phyloP scores from a whole-genome alignment of 1,140 invertebrate genomes.

The Pseudachorutes palmiensis region DNA sequence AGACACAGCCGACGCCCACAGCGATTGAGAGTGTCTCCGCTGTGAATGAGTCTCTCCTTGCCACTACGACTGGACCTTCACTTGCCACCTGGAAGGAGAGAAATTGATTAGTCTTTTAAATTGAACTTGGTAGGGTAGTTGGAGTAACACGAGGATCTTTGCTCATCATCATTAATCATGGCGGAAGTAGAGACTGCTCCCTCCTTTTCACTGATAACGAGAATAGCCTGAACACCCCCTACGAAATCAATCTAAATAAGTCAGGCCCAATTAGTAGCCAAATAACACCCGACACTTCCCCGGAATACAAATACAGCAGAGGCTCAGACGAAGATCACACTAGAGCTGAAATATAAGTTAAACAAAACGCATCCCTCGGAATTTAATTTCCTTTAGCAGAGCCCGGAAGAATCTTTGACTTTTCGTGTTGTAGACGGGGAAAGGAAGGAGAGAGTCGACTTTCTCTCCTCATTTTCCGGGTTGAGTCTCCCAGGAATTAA shows the following conservation, averaged over 20 bases:
- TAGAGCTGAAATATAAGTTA: too few species aligned
- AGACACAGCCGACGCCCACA: conserved; percentile 46
- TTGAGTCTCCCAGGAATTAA: conserved; percentile 5
- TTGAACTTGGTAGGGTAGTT: too few species aligned
- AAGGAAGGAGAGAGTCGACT: not conserved
- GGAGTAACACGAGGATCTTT: not conserved
- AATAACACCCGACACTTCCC: not conserved
- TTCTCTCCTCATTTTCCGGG: not conserved
- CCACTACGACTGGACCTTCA: conserved; percentile 31
- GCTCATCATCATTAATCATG: not conserved
- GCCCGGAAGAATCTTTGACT: too few species aligned
- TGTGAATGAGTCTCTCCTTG: conserved; percentile 41
- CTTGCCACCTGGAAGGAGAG: conserved; percentile 22
- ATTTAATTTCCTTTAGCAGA: not conserved
- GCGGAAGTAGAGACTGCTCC: not conserved
- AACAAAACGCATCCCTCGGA: conserved; percentile 3
- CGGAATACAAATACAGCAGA: not conserved
- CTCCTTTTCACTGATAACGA: not conserved
- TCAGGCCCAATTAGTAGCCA: not conserved
- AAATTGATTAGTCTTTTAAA: not conserved
- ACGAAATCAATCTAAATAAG: conserved; percentile 4
- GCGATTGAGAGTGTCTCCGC: conserved; percentile 48
- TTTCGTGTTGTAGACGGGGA: too few species aligned
- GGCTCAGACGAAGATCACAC: too few species aligned
- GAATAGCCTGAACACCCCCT: not conserved